Base-by-base conservation (phyloP, 2,888 invertebrate species). In the Phlogophora meticulosa region DNA sequence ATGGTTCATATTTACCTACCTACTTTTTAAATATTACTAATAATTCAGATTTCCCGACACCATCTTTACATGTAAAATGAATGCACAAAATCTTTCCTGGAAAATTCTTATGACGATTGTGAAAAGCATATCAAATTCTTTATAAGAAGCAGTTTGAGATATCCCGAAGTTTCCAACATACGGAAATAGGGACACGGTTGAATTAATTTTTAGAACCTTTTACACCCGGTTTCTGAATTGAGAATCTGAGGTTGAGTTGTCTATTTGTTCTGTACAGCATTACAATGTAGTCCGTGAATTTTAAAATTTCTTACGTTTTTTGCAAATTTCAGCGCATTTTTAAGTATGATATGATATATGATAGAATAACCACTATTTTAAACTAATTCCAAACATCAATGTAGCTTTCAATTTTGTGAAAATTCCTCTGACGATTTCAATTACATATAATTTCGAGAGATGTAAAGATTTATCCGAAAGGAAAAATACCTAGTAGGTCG, bases 51-150 rank as follows among this genome's bases (percentile, higher is more conserved):
- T 5, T 10, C 10, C 17, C 11, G 11, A 52, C 22, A 4, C n/a
- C n/a, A n/a, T n/a, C n/a, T n/a, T 43, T 9, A 20, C 36, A 22
- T 42, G 10, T 15, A 20, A 69, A 49, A 43, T 43, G 15, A 69
- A 66, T 38, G 28, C 13, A 10, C 17, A 1, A 24, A 17, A 74
- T 20, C 13, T 32, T 32, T 38, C 15, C 32, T 9, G 24, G 17
- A 43, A 36, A 66, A 75, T 55, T 13, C 28, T 57, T 57, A 24
- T 38, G 22, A 51, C 51, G n/a, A 51, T 34, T 42, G 22, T 59
- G 20, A 52, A 45, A 62, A 42, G 52, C 48, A 69, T 48, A 75
- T 51, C 4, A 36, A 76, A 48, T 76, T 46, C 11, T 58, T 57
- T 38, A 7, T 28, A 28, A 28, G 28, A 10, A 43, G 10, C 10